Conservation (phyloP, 2,888 invertebrate genomes). For the Schizaphis graminum region DNA sequence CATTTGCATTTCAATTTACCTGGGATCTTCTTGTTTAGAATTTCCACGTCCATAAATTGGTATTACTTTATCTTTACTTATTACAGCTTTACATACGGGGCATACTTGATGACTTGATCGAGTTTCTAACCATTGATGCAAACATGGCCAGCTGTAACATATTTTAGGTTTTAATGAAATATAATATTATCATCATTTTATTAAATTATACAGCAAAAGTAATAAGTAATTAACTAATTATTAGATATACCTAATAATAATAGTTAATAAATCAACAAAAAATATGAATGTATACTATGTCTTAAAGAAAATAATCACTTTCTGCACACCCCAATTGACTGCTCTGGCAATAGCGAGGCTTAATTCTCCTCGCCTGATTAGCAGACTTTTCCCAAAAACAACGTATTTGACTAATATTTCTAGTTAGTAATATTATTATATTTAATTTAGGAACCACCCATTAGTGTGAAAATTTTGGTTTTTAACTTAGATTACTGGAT, state of each 20-base stretch:
- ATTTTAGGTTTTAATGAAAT: not conserved
- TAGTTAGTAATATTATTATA: no score
- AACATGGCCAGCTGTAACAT: conserved; percentile 87
- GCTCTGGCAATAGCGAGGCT: no score
- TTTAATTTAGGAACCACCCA: no score
- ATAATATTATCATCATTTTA: not conserved
- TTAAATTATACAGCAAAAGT: not conserved
- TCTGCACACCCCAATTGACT: no score
- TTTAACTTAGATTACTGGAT: no score
- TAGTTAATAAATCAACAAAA: not conserved
- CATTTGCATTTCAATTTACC: conserved; percentile 72
- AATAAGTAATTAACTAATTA: not conserved
- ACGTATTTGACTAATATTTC: no score
- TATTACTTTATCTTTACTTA: conserved; percentile 97
- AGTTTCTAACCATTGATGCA: conserved; percentile 97
- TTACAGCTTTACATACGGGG: conserved; percentile 98
- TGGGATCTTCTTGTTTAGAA: conserved; percentile 91
- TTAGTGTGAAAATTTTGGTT: no score
- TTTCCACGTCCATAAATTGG: conserved; percentile 96
- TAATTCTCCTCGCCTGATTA: no score
- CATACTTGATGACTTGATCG: conserved; percentile 92
- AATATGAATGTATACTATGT: not conserved
- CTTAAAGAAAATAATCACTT: no score
- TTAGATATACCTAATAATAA: not conserved
- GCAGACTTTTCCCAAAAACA: no score